A percentile compares a stretch with the other conserved stretches of the same genome.
These are phyloP conservation scores for Sisor rabdophorus DNA, from an alignment of 2,113 vertebrate genomes.

Conservation along the genomic window DNA sequence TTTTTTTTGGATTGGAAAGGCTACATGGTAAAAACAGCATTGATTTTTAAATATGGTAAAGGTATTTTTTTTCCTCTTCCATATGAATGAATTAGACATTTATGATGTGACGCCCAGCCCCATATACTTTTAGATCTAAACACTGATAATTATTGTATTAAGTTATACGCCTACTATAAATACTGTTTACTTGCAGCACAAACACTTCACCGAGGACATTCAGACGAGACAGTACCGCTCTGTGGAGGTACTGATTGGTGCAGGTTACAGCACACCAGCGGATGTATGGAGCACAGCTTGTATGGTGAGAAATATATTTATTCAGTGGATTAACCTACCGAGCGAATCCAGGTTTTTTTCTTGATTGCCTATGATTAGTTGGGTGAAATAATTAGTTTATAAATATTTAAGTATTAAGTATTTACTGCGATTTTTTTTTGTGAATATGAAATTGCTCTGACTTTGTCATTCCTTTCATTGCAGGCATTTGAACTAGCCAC, in stretches of 20 bases:
- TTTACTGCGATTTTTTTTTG: slow-evolving; percentile 28
- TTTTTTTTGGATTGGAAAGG: too few relatives aligned
- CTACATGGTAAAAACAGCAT: too few relatives aligned
- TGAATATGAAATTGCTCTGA: slow-evolving; percentile 20
- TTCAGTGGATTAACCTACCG: too few relatives aligned
- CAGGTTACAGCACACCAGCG: slow-evolving; percentile 90
- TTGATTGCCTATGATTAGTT: not conserved
- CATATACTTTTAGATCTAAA: not conserved
- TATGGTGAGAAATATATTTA: slow-evolving; percentile 76
- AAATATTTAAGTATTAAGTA: too few relatives aligned
- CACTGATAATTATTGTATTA: not conserved
- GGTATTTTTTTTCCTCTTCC: too few relatives aligned
- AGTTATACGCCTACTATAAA: not conserved
- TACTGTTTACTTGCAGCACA: slow-evolving; percentile 72
- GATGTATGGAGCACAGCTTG: slow-evolving; percentile 98
- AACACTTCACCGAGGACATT: slow-evolving; percentile 98
- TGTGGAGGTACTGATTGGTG: slow-evolving; percentile 90
- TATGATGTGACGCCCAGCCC: not conserved
- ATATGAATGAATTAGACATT: not conserved
- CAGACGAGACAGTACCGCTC: slow-evolving; percentile 95
- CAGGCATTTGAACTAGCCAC: slow-evolving; percentile 96
- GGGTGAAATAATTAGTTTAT: too few relatives aligned
- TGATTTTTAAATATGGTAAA: too few relatives aligned
- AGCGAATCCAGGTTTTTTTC: not conserved
- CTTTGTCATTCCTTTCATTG: not conserved